Conservation (phyloP, 2,113 vertebrate genomes). For the Globicephala melas region DNA sequence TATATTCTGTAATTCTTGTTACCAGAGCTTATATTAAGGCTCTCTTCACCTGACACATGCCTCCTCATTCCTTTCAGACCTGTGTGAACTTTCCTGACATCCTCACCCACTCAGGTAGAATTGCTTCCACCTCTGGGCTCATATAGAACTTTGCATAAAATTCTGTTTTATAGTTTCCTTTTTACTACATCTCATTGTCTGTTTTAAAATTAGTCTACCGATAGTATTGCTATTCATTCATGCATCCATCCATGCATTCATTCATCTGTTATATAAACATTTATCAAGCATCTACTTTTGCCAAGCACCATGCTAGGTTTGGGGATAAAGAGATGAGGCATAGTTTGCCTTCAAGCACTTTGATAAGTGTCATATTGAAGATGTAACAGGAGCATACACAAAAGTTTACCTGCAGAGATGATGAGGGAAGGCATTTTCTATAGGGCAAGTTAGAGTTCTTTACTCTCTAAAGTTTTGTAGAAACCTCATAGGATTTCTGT, state of each 20-base stretch:
- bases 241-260: background rate
- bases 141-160: background rate
- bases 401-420: background rate
- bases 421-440: constrained; percentile 2
- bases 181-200: constrained; percentile 12
- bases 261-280: constrained; percentile 18
- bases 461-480: background rate
- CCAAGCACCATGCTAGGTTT: background rate
- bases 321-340: background rate
- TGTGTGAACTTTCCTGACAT: constrained; percentile 41
- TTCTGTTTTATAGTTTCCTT: constrained; percentile 6
- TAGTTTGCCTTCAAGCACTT: background rate
- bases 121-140: constrained; percentile 30
- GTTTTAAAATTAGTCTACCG: constrained; percentile 28
- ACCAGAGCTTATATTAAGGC: background rate
- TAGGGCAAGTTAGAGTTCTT: constrained; percentile 10
- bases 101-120: constrained; percentile 19
- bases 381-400: background rate
- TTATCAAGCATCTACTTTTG: constrained; percentile 36
- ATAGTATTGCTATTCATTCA: background rate
- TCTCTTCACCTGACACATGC: background rate
- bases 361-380: background rate
- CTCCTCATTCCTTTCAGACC: constrained; percentile 48
- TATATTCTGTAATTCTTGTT: constrained; percentile 31
- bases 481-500: background rate